Percentiles rank a stretch among this genome's conserved stretches.
These are phyloP conservation scores for Forbesichthys agassizii DNA, from an alignment of 2,113 vertebrate species.

Conservation along the genomic window DNA sequence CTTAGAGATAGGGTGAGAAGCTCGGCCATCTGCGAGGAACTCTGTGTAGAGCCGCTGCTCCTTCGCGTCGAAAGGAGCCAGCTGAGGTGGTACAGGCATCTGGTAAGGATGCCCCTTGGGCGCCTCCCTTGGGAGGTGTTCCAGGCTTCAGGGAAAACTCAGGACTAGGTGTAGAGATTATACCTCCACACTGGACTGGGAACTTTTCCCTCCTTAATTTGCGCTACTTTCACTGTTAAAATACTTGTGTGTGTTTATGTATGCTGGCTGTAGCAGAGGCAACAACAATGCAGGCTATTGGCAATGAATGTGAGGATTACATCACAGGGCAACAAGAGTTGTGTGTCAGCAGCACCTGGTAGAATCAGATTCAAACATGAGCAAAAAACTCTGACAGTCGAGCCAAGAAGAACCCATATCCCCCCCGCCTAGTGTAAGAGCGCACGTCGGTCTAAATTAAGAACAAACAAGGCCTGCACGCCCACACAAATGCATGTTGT, in stretches of 20 bases:
- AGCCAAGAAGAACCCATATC: constrained; percentile 5
- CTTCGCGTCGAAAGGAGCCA: too few species aligned
- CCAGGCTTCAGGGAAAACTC: too few species aligned
- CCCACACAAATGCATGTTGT: background rate
- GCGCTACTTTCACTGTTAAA: too few species aligned
- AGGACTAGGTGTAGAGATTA: too few species aligned
- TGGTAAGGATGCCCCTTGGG: too few species aligned
- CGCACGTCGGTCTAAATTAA: constrained; percentile 13
- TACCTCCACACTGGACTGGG: too few species aligned
- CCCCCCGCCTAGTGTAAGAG: background rate
- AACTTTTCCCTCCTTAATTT: too few species aligned
- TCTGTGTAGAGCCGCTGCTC: too few species aligned
- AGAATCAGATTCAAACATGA: constrained; percentile 17
- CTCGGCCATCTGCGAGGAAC: too few species aligned
- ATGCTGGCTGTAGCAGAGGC: background rate
- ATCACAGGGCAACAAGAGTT: constrained; percentile 32
- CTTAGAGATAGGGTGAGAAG: too few species aligned
- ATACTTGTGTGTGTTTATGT: background rate
- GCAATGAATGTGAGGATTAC: constrained; percentile 25
- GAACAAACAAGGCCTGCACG: constrained; percentile 13
- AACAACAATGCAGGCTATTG: constrained; percentile 29
- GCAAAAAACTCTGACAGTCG: constrained; percentile 2
- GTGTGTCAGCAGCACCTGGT: constrained; percentile 35
- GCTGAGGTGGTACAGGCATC: too few species aligned
- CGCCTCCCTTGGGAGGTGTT: too few species aligned